phyloP scores from a whole-genome alignment of 2,113 vertebrate species.

The Pygoscelis antarcticus region DNA sequence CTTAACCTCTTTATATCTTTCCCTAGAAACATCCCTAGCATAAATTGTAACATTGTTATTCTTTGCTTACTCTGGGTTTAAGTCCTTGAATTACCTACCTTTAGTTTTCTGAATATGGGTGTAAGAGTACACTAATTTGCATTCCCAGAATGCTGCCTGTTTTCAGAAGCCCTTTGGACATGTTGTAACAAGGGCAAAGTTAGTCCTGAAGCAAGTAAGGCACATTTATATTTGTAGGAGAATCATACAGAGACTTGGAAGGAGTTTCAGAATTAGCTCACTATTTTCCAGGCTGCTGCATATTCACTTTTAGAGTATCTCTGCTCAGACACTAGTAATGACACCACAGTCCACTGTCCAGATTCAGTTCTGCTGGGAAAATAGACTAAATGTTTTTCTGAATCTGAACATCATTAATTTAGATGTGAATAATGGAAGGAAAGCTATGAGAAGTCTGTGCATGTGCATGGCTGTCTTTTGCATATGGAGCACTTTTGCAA shows the following conservation, averaged over 20 bases:
- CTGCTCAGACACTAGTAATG: neutral
- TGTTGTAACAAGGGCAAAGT: neutral
- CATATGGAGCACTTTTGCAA: neutral
- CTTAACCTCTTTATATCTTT: neutral
- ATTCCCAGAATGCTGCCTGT: neutral
- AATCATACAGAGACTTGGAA: neutral
- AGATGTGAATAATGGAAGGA: neutral
- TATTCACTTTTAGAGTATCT: neutral
- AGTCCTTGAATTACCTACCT: neutral
- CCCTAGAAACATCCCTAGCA: neutral
- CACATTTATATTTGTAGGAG: neutral
- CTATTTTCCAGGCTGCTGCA: neutral
- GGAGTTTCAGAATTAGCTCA: neutral
- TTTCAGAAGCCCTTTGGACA: neutral
- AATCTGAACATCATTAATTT: neutral
- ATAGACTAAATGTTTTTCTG: neutral
- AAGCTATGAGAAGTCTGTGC: neutral
- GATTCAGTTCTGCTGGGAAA: neutral
- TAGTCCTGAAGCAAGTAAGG: neutral
- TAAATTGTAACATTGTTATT: neutral
- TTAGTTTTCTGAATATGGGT: neutral
- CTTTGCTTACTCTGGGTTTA: neutral
- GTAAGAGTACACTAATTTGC: rapidly evolving
- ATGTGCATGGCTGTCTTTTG: neutral
- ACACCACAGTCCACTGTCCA: neutral